phyloP scores from a whole-genome alignment of 2,888 invertebrate species.

The Eumerus sabulonum region DNA sequence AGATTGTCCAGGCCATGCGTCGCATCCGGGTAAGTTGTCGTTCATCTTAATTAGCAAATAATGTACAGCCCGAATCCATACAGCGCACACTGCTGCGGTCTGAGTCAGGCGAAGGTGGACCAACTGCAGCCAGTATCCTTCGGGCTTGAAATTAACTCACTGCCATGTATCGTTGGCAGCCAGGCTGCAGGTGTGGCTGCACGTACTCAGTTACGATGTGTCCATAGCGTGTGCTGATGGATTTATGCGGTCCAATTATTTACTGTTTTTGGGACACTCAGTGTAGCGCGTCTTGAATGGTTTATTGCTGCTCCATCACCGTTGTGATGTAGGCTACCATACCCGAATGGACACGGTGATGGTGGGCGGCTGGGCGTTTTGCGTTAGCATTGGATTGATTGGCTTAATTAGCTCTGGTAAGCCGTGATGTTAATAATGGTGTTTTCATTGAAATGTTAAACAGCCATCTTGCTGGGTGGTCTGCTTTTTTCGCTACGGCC shows the following conservation, averaged over 20 bases:
- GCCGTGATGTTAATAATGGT: conserved; percentile 24
- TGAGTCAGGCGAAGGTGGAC: no score
- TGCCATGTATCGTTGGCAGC: no score
- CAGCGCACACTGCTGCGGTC: no score
- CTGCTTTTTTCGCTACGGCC: conserved; percentile 3
- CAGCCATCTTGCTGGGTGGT: conserved; percentile 25
- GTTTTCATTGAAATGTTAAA: conserved; percentile 39
- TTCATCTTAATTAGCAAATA: conserved; percentile 37
- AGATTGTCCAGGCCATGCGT: conserved; percentile 99
- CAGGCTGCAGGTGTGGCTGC: no score
- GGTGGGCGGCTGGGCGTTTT: conserved; percentile 1
- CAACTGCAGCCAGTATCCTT: no score
- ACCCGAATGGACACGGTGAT: no score
- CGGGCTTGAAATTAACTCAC: no score
- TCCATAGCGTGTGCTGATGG: conserved; percentile 32
- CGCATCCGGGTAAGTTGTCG: conserved; percentile 93
- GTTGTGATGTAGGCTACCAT: no score
- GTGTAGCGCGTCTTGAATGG: background rate
- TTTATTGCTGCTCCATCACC: no score
- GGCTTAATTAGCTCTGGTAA: conserved; percentile 36
- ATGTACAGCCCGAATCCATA: no score
- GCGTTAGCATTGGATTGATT: conserved; percentile 20
- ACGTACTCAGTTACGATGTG: no score
- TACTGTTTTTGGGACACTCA: background rate
- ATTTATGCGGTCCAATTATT: conserved; percentile 54